Percentiles rank a stretch among this genome's conserved stretches.
These are phyloP conservation scores for Stenichneumon culpator DNA, from an alignment of 2,888 invertebrate genomes.

Conservation along the genomic window DNA sequence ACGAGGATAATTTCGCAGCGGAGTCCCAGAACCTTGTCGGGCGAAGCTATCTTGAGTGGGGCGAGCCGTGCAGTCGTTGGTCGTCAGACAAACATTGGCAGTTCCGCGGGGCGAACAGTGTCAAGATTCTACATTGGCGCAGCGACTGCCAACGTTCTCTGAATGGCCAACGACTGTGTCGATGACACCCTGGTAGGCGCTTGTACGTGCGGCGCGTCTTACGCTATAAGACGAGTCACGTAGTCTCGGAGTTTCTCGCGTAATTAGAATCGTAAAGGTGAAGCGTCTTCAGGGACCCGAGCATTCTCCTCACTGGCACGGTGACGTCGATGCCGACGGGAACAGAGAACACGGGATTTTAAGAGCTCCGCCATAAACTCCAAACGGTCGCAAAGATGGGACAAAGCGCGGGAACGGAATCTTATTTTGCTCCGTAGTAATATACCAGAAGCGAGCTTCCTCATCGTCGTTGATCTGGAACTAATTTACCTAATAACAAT, in stretches of 20 bases:
- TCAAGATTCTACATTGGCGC: background rate
- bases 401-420: background rate
- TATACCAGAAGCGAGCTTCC: constrained; percentile 3
- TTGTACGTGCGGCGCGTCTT: constrained; percentile 33
- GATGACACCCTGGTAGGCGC: background rate
- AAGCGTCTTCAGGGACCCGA: constrained; percentile 5
- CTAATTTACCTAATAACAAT: constrained; percentile 10
- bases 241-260: constrained; percentile 36
- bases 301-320: constrained; percentile 12
- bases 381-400: background rate
- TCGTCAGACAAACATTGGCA: background rate
- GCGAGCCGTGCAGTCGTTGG: background rate
- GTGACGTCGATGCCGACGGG: constrained; percentile 17
- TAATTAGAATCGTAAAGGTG: constrained; percentile 63
- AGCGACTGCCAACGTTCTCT: background rate
- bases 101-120: background rate
- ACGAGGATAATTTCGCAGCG: constrained; percentile 28
- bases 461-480: constrained; percentile 13
- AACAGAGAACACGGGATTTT: constrained; percentile 38
- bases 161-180: background rate
- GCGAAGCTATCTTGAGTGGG: constrained; percentile 1
- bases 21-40: background rate
- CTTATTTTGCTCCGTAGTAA: background rate
- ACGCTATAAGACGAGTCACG: constrained; percentile 32
- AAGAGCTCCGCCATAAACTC: constrained; percentile 29